Conservation (phyloP, 1,140 invertebrate species). For the Holcopasites calliopsidis region DNA sequence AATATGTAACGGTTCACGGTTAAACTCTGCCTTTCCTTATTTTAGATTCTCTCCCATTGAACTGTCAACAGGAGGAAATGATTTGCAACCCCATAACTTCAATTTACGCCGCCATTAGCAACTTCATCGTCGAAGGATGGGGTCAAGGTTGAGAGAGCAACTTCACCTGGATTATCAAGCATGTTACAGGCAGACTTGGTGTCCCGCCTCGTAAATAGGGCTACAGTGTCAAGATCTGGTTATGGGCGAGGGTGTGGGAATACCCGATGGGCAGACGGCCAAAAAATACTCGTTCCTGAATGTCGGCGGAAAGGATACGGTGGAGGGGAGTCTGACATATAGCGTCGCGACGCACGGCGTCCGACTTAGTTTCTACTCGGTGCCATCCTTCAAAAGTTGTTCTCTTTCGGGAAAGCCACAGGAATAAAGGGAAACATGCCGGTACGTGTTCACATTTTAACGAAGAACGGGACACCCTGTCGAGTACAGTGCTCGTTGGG, state of each 20-base stretch:
- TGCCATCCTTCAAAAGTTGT: slow-evolving; percentile 70
- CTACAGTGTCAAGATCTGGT: slow-evolving; percentile 65
- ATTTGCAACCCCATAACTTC: too few relatives aligned
- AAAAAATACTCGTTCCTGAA: slow-evolving; percentile 71
- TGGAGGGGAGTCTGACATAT: slow-evolving; percentile 78
- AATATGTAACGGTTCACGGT: too few relatives aligned
- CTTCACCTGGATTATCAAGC: not conserved
- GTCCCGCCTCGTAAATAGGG: slow-evolving; percentile 47
- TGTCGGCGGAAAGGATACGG: slow-evolving; percentile 61
- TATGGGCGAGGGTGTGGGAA: slow-evolving; percentile 74
- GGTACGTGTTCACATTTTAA: slow-evolving; percentile 74
- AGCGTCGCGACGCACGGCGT: slow-evolving; percentile 74
- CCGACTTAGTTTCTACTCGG: slow-evolving; percentile 74
- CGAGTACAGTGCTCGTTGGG: not conserved
- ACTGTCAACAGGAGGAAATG: too few relatives aligned
- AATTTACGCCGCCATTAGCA: too few relatives aligned
- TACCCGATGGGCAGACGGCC: slow-evolving; percentile 71
- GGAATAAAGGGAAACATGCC: slow-evolving; percentile 65
- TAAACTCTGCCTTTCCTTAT: too few relatives aligned
- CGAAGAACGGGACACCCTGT: too few relatives aligned
- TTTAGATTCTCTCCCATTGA: too few relatives aligned
- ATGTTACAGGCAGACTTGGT: slow-evolving; percentile 10
- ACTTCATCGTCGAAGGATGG: not conserved
- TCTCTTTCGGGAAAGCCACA: slow-evolving; percentile 30
- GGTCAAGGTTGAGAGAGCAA: too few relatives aligned